A percentile compares a stretch with the other conserved stretches of the same genome.
These are phyloP conservation scores for Luperina testacea DNA, from an alignment of 2,888 invertebrate species.

Conservation along the genomic window DNA sequence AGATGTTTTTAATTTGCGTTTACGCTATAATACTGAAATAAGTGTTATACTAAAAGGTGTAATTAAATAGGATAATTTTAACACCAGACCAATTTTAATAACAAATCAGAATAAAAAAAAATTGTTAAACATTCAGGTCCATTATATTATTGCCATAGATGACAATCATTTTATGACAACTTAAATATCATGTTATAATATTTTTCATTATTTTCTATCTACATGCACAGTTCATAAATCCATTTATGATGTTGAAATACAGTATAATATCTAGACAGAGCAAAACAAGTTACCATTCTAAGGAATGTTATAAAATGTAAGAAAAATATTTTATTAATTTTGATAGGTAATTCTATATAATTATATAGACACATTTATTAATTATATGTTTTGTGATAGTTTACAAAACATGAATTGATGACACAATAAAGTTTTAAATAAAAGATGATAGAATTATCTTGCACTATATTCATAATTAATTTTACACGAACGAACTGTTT, in stretches of 20 bases:
- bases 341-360: slow-evolving; percentile 16
- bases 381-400: slow-evolving; percentile 17
- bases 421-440: slow-evolving; percentile 7
- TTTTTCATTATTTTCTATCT: background rate
- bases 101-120: background rate
- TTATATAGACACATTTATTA: slow-evolving; percentile 31
- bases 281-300: slow-evolving; percentile 45
- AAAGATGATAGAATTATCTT: slow-evolving; percentile 41
- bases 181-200: background rate
- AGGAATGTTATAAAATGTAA: slow-evolving; percentile 24
- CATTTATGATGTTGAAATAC: background rate
- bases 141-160: background rate
- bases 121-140: background rate
- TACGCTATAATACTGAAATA: background rate
- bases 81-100: slow-evolving; percentile 10
- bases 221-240: background rate
- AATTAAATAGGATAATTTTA: slow-evolving; percentile 12
- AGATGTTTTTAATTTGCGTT: slow-evolving; percentile 2
- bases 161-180: slow-evolving; percentile 18
- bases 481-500: slow-evolving; percentile 34
- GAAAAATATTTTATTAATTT: slow-evolving; percentile 1
- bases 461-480: slow-evolving; percentile 11
- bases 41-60: background rate
- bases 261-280: slow-evolving; percentile 3
- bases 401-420: slow-evolving; percentile 18